phyloP scores from a whole-genome alignment of 1,140 invertebrate genomes.

The Lanistes nyassanus region DNA sequence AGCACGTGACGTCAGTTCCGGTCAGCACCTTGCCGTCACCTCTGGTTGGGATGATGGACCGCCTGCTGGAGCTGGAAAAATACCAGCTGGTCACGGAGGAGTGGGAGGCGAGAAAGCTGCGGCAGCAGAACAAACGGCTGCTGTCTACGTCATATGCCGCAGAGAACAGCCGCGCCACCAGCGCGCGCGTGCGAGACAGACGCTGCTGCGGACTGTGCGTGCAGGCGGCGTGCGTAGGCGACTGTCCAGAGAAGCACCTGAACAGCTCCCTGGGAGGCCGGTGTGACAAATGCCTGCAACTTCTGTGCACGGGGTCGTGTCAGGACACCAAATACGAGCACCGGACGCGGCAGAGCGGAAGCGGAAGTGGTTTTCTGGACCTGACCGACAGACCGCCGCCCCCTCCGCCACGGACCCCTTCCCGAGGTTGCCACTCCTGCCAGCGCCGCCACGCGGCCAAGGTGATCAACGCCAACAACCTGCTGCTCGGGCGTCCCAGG shows the following conservation, averaged over 20 bases:
- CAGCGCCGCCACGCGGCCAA: constrained; percentile 49
- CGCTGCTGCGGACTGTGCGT: constrained; percentile 54
- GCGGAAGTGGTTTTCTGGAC: constrained; percentile 3
- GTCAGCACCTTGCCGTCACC: constrained; percentile 14
- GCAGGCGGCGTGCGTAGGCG: constrained; percentile 56
- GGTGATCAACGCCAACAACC: constrained; percentile 57
- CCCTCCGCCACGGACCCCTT: constrained; percentile 30
- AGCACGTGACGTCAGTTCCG: constrained; percentile 32
- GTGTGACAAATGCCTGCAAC: constrained; percentile 51
- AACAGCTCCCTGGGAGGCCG: constrained; percentile 19
- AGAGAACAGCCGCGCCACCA: constrained; percentile 22
- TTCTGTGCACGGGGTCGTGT: constrained; percentile 49
- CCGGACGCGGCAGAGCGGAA: constrained; percentile 48
- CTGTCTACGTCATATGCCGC: constrained; percentile 22
- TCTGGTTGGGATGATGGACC: constrained; percentile 47
- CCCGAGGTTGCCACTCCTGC: constrained; percentile 51
- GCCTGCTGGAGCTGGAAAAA: constrained; percentile 55
- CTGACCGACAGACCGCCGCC: constrained; percentile 34
- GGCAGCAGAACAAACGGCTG: constrained; percentile 33
- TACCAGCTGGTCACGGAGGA: constrained; percentile 58
- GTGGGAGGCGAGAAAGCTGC: constrained; percentile 48
- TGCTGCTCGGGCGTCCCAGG: constrained; percentile 51
- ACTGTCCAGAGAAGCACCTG: constrained; percentile 57
- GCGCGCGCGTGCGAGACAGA: constrained; percentile 44
- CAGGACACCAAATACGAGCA: constrained; percentile 53